phyloP scores from a whole-genome alignment of 2,888 invertebrate species.

The Lepetodrilus schrolli region DNA sequence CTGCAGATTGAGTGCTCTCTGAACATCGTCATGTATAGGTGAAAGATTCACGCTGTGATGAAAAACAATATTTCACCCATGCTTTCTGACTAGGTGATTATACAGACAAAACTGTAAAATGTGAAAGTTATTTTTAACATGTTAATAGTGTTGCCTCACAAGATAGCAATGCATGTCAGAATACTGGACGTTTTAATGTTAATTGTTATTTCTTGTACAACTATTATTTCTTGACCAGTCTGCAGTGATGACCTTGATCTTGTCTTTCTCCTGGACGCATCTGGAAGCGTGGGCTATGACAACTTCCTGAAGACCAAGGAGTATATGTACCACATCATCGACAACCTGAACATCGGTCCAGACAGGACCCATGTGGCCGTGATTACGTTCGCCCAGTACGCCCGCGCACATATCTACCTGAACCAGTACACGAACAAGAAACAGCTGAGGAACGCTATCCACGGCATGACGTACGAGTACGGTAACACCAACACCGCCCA shows the following conservation, averaged over 20 bases:
- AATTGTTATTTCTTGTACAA: too few relatives aligned
- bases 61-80: too few relatives aligned
- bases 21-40: too few relatives aligned
- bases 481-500: conserved; percentile 71
- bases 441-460: conserved; percentile 64
- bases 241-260: conserved; percentile 62
- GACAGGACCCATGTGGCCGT: conserved; percentile 62
- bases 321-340: conserved; percentile 56
- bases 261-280: conserved; percentile 66
- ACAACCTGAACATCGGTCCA: conserved; percentile 56
- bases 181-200: too few relatives aligned
- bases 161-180: too few relatives aligned
- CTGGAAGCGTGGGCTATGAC: conserved; percentile 64
- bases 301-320: conserved; percentile 61
- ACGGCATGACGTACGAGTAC: conserved; percentile 63
- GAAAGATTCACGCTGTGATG: too few relatives aligned
- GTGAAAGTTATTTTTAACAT: too few relatives aligned
- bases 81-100: too few relatives aligned
- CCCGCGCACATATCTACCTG: conserved; percentile 59
- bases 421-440: conserved; percentile 55
- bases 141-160: too few relatives aligned
- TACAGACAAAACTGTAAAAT: too few relatives aligned
- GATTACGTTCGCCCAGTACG: conserved; percentile 60
- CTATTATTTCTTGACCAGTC: too few relatives aligned
- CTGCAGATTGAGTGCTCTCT: too few relatives aligned